Conservation (phyloP, 2,888 invertebrate genomes). For the Helleia helle region DNA sequence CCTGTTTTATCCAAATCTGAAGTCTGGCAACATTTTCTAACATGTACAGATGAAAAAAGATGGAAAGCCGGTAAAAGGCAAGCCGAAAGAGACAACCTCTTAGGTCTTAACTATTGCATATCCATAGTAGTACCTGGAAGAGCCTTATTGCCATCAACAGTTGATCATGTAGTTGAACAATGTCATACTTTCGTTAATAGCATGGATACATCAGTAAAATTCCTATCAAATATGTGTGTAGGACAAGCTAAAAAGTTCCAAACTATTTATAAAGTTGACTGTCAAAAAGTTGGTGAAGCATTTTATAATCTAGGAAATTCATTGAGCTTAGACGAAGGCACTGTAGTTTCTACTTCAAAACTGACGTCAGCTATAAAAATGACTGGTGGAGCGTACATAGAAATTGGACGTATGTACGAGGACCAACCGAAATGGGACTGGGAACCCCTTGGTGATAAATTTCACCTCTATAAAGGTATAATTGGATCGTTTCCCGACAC, state of each 20-base stretch:
- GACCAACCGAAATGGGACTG: constrained; percentile 93
- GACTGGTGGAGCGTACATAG: constrained; percentile 91
- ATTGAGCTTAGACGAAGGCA: constrained; percentile 84
- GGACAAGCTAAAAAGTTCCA: constrained; percentile 92
- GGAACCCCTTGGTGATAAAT: constrained; percentile 91
- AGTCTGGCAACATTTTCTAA: constrained; percentile 97
- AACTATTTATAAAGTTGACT: constrained; percentile 90
- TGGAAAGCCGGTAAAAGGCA: constrained; percentile 98
- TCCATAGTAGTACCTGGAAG: constrained; percentile 89
- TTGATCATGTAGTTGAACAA: constrained; percentile 88
- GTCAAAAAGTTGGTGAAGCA: constrained; percentile 90
- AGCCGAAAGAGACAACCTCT: constrained; percentile 94
- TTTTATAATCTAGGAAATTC: constrained; percentile 89
- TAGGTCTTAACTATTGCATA: constrained; percentile 93
- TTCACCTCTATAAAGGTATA: constrained; percentile 96
- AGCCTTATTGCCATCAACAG: constrained; percentile 80
- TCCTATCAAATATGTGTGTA: constrained; percentile 83
- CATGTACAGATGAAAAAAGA: constrained; percentile 96
- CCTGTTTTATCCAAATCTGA: constrained; percentile 93
- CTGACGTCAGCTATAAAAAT: constrained; percentile 87
- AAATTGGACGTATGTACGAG: constrained; percentile 91
- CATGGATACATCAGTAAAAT: constrained; percentile 91
- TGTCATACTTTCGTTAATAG: constrained; percentile 87
- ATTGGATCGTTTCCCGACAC: constrained; percentile 93
- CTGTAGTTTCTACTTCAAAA: constrained; percentile 75